Evolutionary conservation across 2,113 vertebrate species (phyloP), one percentile per base, ranked within the genome.

Genomic region (Corythoichthys haematopterus): DNA sequence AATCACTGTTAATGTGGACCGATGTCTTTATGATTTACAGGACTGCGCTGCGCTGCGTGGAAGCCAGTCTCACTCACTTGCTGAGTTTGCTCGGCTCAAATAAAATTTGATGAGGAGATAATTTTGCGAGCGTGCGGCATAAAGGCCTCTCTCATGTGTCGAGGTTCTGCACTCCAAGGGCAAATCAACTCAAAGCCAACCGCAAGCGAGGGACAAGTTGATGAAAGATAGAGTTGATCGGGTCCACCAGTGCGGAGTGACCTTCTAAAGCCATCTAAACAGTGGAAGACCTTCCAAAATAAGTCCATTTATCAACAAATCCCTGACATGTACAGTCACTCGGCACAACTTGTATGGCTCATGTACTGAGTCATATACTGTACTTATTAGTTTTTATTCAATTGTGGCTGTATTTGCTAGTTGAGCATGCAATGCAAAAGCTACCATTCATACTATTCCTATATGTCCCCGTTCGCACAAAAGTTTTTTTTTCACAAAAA

Each of bases 41-140:
- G 67, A 80, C 80, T 64, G 33, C 70, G 20, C 80, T 64, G 33
- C 70, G 20, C 66, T 52, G 80, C 76, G 69, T 72, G 75, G 59
- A 74, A 67, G 69, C 71, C 77, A 70, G 78, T 59, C 74, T 74
- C 76, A 35, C 75, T 71, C 72, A 73, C 74, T 80, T 4, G 59
- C 74, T 85, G 75, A 71, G 82, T 83, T 76, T 71, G 84, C 78
- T 84, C 65, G 65, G 79, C 81, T 80, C 74, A 85, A 86, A 89
- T 86, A 84, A 86, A 89, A 84, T 88, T 87, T 90, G 78, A 90
- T 85, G 82, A 83, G 87, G 82, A 85, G 84, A 89, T 89, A 84
- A 89, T 90, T 88, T 86, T 86, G 82, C 70, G n/a, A 89, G 83
- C 64, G 6, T 38, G 47, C 66, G 37, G 82, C 45, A 88, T 81